Evolutionary conservation across 1,140 invertebrate species (phyloP), one percentile per base, ranked within the genome.

Genomic region (Sminthurides bifidus): DNA sequence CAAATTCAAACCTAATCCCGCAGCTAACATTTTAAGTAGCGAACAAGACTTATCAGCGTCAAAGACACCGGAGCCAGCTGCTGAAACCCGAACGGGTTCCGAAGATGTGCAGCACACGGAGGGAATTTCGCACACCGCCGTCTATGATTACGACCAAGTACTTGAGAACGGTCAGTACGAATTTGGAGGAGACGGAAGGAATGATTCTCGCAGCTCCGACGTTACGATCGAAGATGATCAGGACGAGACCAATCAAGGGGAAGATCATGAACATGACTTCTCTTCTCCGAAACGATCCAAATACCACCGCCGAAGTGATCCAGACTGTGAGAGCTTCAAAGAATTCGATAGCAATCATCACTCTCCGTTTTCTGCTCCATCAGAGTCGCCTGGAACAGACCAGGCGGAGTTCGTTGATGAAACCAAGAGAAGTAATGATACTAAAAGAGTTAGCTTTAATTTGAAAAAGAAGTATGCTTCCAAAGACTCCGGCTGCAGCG

Each of bases 391-490:
- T 26, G 29, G 27, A 14, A 2, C 3, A 10, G 27, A 3, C 26
- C 24, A 15, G 30, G 54, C 8, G 19, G 41, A 31, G 23, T n/a
- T 19, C 10, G 53, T 23, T 14, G 41, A 54, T 37, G 54, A 44
- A 17, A 4, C 19, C 12, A 31, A 55, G 19, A 54, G 33, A 50
- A 40, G 27, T 27, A 54, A 49, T 38, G 60, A 59, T 10, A 29
- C 53, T 4, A 65, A 63, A 30, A 50, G 64, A 26, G 67, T 65
- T 10, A 65, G 57, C 41, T 64, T 67, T 29, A 66, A 67, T 53
- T 54, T 66, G 24, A 67, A 61, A 52, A 56, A 60, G 17, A 66
- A 63, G 48, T 56, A 61, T 33, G 55, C 60, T 14, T 61, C 61
- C 6, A 62, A 61, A n/a, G 60, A 52, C 44, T 54, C 52, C 19